Conservation (phyloP, 2,113 vertebrate species). For the Tychaedon coryphoeus region DNA sequence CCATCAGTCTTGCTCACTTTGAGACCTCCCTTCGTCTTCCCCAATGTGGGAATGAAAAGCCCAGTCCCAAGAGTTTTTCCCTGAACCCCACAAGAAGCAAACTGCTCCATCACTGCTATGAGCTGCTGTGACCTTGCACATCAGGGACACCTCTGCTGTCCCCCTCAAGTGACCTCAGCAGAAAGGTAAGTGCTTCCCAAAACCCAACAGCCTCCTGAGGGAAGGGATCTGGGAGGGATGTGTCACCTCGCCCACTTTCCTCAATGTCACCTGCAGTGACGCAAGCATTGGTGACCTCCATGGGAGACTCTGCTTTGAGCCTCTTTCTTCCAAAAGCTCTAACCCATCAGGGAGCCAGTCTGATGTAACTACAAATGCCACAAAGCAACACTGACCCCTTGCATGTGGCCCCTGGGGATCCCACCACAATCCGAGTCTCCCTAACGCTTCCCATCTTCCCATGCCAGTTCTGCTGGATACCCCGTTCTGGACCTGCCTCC, state of each 20-base stretch:
- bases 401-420: too few relatives aligned
- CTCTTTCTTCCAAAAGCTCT: not conserved
- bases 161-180: fast-evolving
- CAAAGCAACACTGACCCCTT: not conserved
- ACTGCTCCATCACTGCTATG: not conserved
- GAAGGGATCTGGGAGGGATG: not conserved
- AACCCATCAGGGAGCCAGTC: not conserved
- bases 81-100: not conserved
- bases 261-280: not conserved
- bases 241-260: not conserved
- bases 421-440: fast-evolving
- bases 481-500: not conserved
- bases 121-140: not conserved
- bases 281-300: fast-evolving
- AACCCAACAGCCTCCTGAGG: not conserved
- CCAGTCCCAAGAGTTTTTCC: not conserved
- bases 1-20: not conserved
- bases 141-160: not conserved
- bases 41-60: fast-evolving
- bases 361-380: not conserved
- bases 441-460: not conserved
- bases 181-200: not conserved
- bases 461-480: not conserved
- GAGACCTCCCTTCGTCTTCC: not conserved
- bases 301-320: not conserved